These are phyloP conservation scores for Xenentodon cancila DNA, from an alignment of 2,797 vertebrate genomes.

Conservation along the genomic window DNA sequence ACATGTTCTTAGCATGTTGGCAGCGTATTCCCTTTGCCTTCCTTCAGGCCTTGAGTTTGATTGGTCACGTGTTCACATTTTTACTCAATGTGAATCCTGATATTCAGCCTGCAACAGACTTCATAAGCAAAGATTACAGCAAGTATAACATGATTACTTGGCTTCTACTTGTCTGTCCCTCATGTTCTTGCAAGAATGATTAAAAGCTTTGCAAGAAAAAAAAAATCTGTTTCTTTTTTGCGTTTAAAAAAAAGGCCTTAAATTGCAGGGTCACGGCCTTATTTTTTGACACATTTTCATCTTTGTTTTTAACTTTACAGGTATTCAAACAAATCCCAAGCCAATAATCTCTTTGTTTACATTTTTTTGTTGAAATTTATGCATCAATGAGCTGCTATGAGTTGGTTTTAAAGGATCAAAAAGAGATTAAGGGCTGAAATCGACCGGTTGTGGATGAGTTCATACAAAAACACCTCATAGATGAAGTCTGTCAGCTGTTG, in stretches of 20 bases:
- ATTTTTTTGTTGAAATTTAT: slow-evolving; percentile 27
- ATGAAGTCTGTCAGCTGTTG: slow-evolving; percentile 31
- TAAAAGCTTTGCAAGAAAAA: slow-evolving; percentile 42
- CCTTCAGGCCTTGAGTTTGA: not conserved
- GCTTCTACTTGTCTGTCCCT: slow-evolving; percentile 20
- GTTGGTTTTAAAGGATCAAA: slow-evolving; percentile 48
- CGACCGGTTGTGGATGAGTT: slow-evolving; percentile 30
- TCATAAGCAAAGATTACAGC: slow-evolving; percentile 52
- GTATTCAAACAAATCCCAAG: slow-evolving; percentile 4
- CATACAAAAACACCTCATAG: slow-evolving; percentile 7
- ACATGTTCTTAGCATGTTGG: slow-evolving; percentile 29
- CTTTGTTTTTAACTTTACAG: slow-evolving; percentile 5
- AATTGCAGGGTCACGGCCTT: not conserved
- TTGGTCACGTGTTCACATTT: slow-evolving; percentile 26
- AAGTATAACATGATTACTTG: slow-evolving; percentile 58
- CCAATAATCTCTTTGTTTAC: slow-evolving; percentile 11
- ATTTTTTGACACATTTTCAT: slow-evolving; percentile 3
- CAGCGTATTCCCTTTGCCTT: not conserved
- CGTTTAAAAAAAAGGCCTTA: not conserved
- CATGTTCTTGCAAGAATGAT: slow-evolving; percentile 37
- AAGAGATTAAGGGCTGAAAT: slow-evolving; percentile 36
- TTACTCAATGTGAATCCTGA: slow-evolving; percentile 10
- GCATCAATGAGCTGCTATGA: slow-evolving; percentile 5
- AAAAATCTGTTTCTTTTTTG: not conserved
- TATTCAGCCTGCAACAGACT: slow-evolving; percentile 19